These are phyloP conservation scores for Lepus americanus DNA, from an alignment of 2,113 vertebrate genomes.

Conservation along the genomic window DNA sequence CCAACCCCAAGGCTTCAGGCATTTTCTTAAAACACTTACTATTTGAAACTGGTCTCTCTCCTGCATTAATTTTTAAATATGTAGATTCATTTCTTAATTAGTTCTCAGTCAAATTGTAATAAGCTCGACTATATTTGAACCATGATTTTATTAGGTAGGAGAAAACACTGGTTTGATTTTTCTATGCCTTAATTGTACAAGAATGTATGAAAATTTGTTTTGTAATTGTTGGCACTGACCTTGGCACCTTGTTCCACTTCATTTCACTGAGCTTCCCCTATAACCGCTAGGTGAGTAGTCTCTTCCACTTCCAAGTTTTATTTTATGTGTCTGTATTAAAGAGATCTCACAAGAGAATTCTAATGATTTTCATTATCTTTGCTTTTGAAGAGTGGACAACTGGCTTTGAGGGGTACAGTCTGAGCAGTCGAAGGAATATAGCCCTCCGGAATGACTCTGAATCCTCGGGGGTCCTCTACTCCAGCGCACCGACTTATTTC, in stretches of 20 bases:
- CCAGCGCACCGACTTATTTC: slow-evolving; percentile 94
- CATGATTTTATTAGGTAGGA: slow-evolving; percentile 14
- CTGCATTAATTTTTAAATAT: not conserved
- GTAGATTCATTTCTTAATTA: not conserved
- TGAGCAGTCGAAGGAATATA: slow-evolving; percentile 97
- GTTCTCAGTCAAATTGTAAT: slow-evolving; percentile 30
- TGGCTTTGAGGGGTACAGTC: slow-evolving; percentile 95
- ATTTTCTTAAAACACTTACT: not conserved
- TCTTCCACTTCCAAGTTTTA: slow-evolving; percentile 34
- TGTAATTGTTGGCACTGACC: not conserved
- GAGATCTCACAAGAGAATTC: not conserved
- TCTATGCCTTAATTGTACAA: not conserved
- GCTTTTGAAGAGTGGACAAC: slow-evolving; percentile 91
- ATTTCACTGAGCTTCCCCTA: slow-evolving; percentile 1
- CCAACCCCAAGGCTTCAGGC: not conserved
- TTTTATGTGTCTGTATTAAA: slow-evolving; percentile 1
- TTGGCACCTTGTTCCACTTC: not conserved
- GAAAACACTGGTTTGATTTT: not conserved
- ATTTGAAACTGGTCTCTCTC: slow-evolving; percentile 4
- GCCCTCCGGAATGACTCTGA: slow-evolving; percentile 93
- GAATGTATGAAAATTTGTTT: not conserved
- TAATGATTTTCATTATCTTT: slow-evolving; percentile 58
- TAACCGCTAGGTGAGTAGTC: not conserved
- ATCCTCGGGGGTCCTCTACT: slow-evolving; percentile 92
- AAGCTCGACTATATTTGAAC: not conserved